Evolutionary conservation across 1,140 invertebrate genomes (phyloP), one percentile per base, ranked within the genome.

Genomic region (Drosophila littoralis): DNA sequence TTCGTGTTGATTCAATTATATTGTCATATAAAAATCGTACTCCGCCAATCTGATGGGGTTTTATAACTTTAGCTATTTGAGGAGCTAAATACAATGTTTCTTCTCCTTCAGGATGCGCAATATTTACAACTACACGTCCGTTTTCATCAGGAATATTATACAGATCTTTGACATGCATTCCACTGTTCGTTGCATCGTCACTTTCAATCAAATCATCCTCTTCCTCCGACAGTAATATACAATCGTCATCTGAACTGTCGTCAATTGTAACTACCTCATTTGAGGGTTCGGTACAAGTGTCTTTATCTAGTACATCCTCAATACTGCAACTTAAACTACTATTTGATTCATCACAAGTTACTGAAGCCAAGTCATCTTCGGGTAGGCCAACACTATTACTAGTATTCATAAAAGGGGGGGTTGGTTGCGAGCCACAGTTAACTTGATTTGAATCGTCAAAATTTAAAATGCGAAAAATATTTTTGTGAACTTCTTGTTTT

Each of bases 1-100:
- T 94, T 50, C 96, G 95, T 35, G 97, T 94, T 35, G 97, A 98
- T 93, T 99, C 98, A 68, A 99, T 96, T 32, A 99, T 96, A 91
- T 99, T 99, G 92, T 99, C 98, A 93, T 97, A 99, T 15, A 99
- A 92, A 93, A 99, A 99, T 51, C 98, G 94, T 40, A 99, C 97
- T 1, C 98, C 98, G 59, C 98, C 98, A 93, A 99, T 98, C 95
- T 98, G 97, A 95, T 99, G 98, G 6, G 98, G 98, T 93, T 99
- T 99, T 38, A 99, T 98, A 55, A 97, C 95, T 79, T 96, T 94
- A 0, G 97, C 97, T 54, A 99, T 96, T 92, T 99, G 98, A 2
- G 97, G 96, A 6, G 98, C 97, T 38, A 99, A 93, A 92, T 96
- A 99, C 48, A 99, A 96, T 91, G 99, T 98, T 17, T 96, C 95